Evolutionary conservation across 2,888 invertebrate genomes (phyloP).

Genomic region (Petrophora chlorosata): DNA sequence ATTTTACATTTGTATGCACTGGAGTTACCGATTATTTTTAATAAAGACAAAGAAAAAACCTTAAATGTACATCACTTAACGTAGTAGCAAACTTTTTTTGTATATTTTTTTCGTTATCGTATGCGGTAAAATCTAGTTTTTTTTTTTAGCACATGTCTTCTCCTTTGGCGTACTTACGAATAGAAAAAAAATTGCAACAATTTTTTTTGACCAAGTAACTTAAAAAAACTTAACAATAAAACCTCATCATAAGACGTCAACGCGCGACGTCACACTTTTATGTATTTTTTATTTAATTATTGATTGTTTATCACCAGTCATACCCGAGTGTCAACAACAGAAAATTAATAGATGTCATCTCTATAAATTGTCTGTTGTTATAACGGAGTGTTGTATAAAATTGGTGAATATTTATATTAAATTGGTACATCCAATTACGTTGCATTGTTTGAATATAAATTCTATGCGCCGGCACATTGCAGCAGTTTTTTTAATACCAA

Average conservation of each 20-base stretch:
- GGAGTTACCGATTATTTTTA: slow-evolving; percentile 29
- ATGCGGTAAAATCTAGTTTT: slow-evolving; percentile 32
- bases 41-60: slow-evolving; percentile 28
- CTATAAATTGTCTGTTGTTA: too few species aligned
- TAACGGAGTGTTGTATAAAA: too few species aligned
- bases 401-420: too few species aligned
- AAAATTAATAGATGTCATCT: too few species aligned
- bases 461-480: slow-evolving; percentile 7
- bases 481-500: too few species aligned
- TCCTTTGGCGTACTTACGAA: slow-evolving; percentile 78
- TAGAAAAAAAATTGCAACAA: slow-evolving; percentile 75
- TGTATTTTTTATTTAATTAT: slow-evolving; percentile 22
- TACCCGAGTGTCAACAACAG: too few species aligned
- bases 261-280: slow-evolving; percentile 43
- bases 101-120: slow-evolving; percentile 38
- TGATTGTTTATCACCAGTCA: background rate
- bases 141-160: slow-evolving; percentile 57
- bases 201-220: slow-evolving; percentile 51
- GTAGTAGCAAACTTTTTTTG: slow-evolving; percentile 66
- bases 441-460: background rate
- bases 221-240: slow-evolving; percentile 75
- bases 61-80: slow-evolving; percentile 55
- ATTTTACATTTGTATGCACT: slow-evolving; percentile 27
- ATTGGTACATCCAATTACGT: too few species aligned
- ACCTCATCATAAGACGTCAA: slow-evolving; percentile 52